phyloP scores from a whole-genome alignment of 2,888 invertebrate species.

The Caenorhabditis japonica region DNA sequence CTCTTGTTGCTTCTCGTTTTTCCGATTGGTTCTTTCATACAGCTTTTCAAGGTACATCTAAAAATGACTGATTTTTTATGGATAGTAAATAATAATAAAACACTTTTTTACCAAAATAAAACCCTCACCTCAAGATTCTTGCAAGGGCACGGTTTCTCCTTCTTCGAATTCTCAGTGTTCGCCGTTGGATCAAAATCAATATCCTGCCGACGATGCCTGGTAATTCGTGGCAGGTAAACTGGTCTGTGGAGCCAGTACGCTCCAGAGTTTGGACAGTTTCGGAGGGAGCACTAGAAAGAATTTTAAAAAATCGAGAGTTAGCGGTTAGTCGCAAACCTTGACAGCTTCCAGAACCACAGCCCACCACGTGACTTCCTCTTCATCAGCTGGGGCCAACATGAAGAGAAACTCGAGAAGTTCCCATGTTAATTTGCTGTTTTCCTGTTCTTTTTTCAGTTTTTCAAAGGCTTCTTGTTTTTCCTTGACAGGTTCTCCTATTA shows the following conservation, averaged over 20 bases:
- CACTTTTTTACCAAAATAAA: not conserved
- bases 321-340: conserved; percentile 1
- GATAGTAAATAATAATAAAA: no score
- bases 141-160: conserved; percentile 15
- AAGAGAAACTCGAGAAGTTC: conserved; percentile 27
- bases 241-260: conserved; percentile 7
- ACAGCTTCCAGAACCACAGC: conserved; percentile 35
- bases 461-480: conserved; percentile 1
- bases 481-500: not conserved
- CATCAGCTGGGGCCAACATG: conserved; percentile 23
- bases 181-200: not conserved
- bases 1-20: conserved; percentile 3
- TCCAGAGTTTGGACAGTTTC: conserved; percentile 2
- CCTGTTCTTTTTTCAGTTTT: no score
- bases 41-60: conserved; percentile 17
- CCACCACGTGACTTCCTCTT: conserved; percentile 37
- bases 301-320: not conserved
- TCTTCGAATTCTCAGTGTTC: not conserved
- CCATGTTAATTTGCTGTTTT: conserved; percentile 15
- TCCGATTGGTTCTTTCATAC: conserved; percentile 10
- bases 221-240: conserved; percentile 20
- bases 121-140: conserved; percentile 15
- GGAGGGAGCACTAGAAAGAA: conserved; percentile 41
- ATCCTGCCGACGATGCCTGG: conserved; percentile 25
- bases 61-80: not conserved